Evolutionary conservation across 2,797 vertebrate species (phyloP).

Genomic region (Lagorchestes hirsutus): DNA sequence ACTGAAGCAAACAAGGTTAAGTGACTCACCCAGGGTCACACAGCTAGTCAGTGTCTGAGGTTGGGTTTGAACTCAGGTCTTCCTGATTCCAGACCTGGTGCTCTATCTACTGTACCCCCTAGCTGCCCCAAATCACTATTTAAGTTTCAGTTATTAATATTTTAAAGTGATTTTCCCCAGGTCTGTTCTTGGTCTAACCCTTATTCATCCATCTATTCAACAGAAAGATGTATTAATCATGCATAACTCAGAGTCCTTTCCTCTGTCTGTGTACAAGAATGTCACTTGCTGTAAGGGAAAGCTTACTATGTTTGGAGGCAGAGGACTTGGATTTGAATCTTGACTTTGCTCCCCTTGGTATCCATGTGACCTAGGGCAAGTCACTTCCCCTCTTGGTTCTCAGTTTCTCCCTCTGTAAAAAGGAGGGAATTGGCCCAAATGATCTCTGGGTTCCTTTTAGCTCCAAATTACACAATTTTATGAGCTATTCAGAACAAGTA

Average conservation of each 20-base stretch:
- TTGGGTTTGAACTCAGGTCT: neutral
- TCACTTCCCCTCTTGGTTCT: neutral
- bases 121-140: neutral
- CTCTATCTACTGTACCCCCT: neutral
- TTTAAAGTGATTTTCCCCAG: neutral
- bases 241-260: neutral
- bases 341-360: neutral
- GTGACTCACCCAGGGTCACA: neutral
- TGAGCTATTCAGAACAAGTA: neutral
- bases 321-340: neutral
- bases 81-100: neutral
- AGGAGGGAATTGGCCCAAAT: neutral
- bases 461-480: neutral
- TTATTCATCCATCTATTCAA: neutral
- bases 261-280: neutral
- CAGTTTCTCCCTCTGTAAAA: neutral
- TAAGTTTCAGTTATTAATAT: neutral
- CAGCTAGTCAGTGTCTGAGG: too few species aligned
- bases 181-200: neutral
- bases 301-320: neutral
- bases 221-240: neutral
- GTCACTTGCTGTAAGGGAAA: neutral
- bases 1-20: neutral
- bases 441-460: neutral
- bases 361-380: neutral